Base-by-base conservation (phyloP, 1,140 invertebrate genomes). In the Nephotettix cincticeps region DNA sequence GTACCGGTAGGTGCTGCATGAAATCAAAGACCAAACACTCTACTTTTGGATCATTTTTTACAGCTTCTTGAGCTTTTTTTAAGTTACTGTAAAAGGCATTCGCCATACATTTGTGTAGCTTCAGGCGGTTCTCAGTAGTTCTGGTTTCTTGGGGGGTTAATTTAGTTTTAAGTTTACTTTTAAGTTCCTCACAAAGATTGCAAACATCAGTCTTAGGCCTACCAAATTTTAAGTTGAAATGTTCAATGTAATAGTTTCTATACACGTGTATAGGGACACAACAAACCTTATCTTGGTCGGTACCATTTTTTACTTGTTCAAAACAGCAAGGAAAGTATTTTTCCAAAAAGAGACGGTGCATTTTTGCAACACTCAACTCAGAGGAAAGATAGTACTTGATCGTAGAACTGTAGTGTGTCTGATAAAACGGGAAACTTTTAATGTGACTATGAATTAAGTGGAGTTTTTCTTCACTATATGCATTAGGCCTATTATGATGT, bases 1-100 rank as follows among this genome's bases (percentile, higher is more conserved):
- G 75, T 11, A 77, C 45, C 19, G 74, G 72, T 23, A 77, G n/a
- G 47, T 76, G 76, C 67, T 73, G 72, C 75, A 78, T 78, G 56
- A 69, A 78, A 69, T 77, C 72, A 29, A 70, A 14, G 54, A 68
- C 75, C 61, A 72, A 68, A 65, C 58, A 69, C 72, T 64, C 67
- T 74, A 61, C 72, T 70, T 25, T 21, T 76, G 70, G 70, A 74
- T 72, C 71, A 75, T 68, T 51, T 77, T 69, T 74, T 77, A 76
- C 76, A 77, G 67, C 76, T 78, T 72, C 70, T 74, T 69, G 51
- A 45, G 40, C 54, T 67, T 43, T 63, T 28, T 47, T 77, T 77
- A 75, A 14, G 32, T 36, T 36, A 4, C 32, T 14, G 14, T 36
- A 36, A 36, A 36, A 36, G 32, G 32, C 32, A 36, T 36, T 36